A percentile compares a stretch with the other conserved stretches of the same genome.
Conservation (phyloP, 2,888 invertebrate species). For the Synergus japonicus region DNA sequence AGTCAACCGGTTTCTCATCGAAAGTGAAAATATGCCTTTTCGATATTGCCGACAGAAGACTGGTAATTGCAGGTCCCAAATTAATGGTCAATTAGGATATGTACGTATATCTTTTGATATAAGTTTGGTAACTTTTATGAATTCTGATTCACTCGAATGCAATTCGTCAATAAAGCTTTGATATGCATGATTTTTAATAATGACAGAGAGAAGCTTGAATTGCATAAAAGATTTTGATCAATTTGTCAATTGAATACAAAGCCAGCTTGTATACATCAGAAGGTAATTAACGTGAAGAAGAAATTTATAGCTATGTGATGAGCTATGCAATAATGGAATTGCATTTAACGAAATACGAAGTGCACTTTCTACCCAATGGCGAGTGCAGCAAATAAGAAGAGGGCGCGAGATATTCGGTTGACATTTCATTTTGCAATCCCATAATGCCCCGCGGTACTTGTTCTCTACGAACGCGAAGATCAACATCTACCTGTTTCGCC, state of each 20-base stretch:
- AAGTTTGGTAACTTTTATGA: background rate
- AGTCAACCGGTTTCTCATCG: constrained; percentile 37
- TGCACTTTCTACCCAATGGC: constrained; percentile 29
- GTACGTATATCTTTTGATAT: background rate
- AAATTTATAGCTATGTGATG: background rate
- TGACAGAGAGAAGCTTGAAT: no score
- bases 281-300: constrained; percentile 2
- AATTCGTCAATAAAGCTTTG: background rate
- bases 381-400: constrained; percentile 45
- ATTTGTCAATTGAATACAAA: background rate
- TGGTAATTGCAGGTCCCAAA: background rate
- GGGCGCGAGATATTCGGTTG: constrained; percentile 46
- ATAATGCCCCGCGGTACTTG: constrained; percentile 50
- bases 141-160: background rate
- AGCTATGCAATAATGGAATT: constrained; percentile 22
- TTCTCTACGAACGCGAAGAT: constrained; percentile 39
- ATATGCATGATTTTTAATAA: background rate
- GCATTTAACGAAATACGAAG: constrained; percentile 13
- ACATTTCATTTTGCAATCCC: constrained; percentile 51
- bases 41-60: constrained; percentile 1
- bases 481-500: constrained; percentile 39
- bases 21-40: constrained; percentile 33
- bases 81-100: background rate
- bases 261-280: background rate
- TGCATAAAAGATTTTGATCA: background rate